Base-by-base conservation (phyloP, 2,888 invertebrate species). In the Allophyes oxyacanthae region DNA sequence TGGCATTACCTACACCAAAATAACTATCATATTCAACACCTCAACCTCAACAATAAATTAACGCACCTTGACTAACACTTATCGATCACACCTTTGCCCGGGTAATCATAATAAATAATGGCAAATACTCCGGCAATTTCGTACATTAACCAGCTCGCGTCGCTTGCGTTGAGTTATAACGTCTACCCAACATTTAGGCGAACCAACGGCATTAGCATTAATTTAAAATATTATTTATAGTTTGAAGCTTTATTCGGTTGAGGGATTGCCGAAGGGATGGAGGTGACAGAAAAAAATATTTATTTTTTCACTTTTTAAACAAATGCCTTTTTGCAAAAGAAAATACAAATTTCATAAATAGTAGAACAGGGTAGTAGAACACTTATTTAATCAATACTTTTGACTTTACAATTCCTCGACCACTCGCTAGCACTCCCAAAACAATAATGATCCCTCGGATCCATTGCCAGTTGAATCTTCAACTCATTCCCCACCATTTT, bases 191-290 rank as follows among this genome's bases (percentile, higher is more conserved):
- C 90, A 87, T 88, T 92, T 89, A 86, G 88, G 88, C 87, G 81
- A 86, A 89, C 89, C 87, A 76, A 72, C 71, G 81, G 87, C 90
- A 92, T 94, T 94, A 94, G 86, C 94, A 94, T 94, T 93, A 91
- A 94, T 94, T 92, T 92, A 89, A 91, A 93, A 91, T 94, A 93
- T 94, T 94, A 93, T 94, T 94, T 94, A 94, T 91, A 87, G 90
- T 90, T 84, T 84, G 81, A 84, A 82, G 86, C 85, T 81, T 82
- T 84, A 84, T 84, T 81, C 71, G 72, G 64, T 42, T 40, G 49
- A 20, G 41, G 40, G 83, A 82, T 63, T 33, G 46, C 32, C 20
- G 66, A 78, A 79, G 13, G 0, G 45, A 62, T 79, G 79, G 81
- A 83, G 65, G 64, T 56, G 81, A 58, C 20, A 4, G 20, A 20